phyloP scores from a whole-genome alignment of 1,140 invertebrate species.

The Dreissena polymorpha region DNA sequence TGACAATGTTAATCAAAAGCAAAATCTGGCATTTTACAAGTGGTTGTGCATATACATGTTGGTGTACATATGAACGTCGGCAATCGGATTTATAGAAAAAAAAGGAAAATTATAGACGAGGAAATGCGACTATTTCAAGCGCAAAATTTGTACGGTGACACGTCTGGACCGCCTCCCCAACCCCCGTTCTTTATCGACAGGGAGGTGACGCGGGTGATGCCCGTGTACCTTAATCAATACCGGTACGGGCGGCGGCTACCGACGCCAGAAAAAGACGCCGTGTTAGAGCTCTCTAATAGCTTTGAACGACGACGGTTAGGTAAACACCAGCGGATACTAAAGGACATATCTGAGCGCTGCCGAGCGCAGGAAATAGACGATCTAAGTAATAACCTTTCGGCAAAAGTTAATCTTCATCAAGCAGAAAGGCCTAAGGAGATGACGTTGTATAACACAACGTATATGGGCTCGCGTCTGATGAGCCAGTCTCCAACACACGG shows the following conservation, averaged over 20 bases:
- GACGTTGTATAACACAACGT: conserved; percentile 46
- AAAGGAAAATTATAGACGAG: not conserved
- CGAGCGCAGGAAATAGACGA: conserved; percentile 63
- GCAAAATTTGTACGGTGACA: conserved; percentile 36
- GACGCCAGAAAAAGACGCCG: conserved; percentile 66
- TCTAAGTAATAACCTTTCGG: conserved; percentile 47
- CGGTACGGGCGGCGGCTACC: no score
- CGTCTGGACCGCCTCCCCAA: conserved; percentile 48
- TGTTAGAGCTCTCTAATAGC: conserved; percentile 63
- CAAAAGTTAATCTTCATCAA: conserved; percentile 42
- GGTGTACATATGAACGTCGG: no score
- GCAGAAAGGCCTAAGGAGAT: conserved; percentile 28
- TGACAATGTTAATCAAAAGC: no score
- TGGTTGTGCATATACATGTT: no score
- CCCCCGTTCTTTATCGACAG: conserved; percentile 58
- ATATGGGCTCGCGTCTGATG: conserved; percentile 23
- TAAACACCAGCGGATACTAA: conserved; percentile 66
- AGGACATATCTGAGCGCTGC: conserved; percentile 64
- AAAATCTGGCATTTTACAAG: no score
- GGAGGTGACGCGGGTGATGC: conserved; percentile 49
- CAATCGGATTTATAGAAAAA: no score
- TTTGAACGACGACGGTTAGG: conserved; percentile 65
- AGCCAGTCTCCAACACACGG: not conserved
- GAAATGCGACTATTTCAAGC: conserved; percentile 61
- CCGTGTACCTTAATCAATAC: conserved; percentile 56